Base-by-base conservation (phyloP, 30 jellyfish, hydroid and myxozoan species). In the Aurelia aurita region DNA sequence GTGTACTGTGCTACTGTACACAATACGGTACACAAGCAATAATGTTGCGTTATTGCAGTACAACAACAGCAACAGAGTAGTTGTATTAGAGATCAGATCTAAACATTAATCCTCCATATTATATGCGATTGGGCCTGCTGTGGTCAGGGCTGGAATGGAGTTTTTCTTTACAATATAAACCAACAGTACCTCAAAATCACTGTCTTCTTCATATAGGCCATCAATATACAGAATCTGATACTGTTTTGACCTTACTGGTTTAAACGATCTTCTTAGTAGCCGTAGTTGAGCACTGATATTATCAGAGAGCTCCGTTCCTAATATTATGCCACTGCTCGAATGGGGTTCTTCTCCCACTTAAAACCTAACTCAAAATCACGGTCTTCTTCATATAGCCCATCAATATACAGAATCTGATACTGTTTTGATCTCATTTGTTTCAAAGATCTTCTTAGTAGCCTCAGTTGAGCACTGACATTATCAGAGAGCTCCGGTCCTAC, bases 391-490 rank as follows among this genome's bases (percentile, higher is more conserved):
- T 49, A 71, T 27, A 80, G 59, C 28, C 98, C 97, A 68, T 93
- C 97, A 76, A 93, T 83, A 31, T 67, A 93, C 23, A 93, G 82
- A n/a, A 93, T 87, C 74, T 93, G 98, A 72, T 88, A 93, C 60
- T 93, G 97, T 59, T 87, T 93, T 5, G 95, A 89, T 25, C 92
- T 73, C 97, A 93, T 87, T 69, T 93, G 98, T 54, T 93, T 87
- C 65, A 87, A 34, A 0, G 98, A 87, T 58, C 95, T 69, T 27
- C 97, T 79, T 25, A 93, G 81, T 62, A 82, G 79, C 34, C 93
- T 46, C 28, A 86, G 31, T 44, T 93, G 98, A 7, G 91, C 87
- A n/a, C 87, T 80, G 18, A 80, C 87, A 54, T 77, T 91, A 25
- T 66, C 79, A 0, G 91, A 29, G 18, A 77, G 53, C 72, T 63